A percentile compares a stretch with the other conserved stretches of the same genome.
phyloP scores from a whole-genome alignment of 2,888 invertebrate species.

The Drosophila setosimentum region DNA sequence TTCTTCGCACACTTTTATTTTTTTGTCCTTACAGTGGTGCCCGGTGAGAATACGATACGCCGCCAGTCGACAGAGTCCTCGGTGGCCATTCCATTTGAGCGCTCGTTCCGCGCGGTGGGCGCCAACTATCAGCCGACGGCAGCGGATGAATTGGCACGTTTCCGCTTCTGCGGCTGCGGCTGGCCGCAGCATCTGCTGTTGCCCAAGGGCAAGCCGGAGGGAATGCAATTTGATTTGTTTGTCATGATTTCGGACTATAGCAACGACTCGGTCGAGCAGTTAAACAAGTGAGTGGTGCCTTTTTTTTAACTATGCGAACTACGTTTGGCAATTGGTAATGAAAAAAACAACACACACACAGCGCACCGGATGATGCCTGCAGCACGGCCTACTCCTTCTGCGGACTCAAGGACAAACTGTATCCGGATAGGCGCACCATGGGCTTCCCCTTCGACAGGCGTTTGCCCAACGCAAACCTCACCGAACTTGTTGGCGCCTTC shows the following conservation, averaged over 20 bases:
- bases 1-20: neutral
- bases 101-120: constrained; percentile 91
- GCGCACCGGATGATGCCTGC: constrained; percentile 87
- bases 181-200: constrained; percentile 94
- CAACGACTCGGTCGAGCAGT: constrained; percentile 86
- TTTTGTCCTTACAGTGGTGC: constrained; percentile 86
- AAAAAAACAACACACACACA: constrained; percentile 14
- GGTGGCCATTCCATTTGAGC: constrained; percentile 93
- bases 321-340: constrained; percentile 2
- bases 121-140: constrained; percentile 85
- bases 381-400: constrained; percentile 90
- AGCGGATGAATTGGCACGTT: constrained; percentile 86
- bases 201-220: constrained; percentile 89
- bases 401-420: constrained; percentile 88
- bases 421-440: constrained; percentile 89
- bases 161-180: constrained; percentile 95
- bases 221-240: constrained; percentile 89
- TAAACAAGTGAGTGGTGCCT: constrained; percentile 83
- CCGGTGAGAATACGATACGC: constrained; percentile 89
- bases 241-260: constrained; percentile 91
- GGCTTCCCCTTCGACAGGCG: constrained; percentile 87
- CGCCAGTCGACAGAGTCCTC: constrained; percentile 90
- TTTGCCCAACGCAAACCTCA: constrained; percentile 86
- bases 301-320: neutral
- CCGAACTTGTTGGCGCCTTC: constrained; percentile 87